Evolutionary conservation across 1,140 invertebrate genomes (phyloP), one percentile per base, ranked within the genome.

Genomic region (Eurosta solidaginis): DNA sequence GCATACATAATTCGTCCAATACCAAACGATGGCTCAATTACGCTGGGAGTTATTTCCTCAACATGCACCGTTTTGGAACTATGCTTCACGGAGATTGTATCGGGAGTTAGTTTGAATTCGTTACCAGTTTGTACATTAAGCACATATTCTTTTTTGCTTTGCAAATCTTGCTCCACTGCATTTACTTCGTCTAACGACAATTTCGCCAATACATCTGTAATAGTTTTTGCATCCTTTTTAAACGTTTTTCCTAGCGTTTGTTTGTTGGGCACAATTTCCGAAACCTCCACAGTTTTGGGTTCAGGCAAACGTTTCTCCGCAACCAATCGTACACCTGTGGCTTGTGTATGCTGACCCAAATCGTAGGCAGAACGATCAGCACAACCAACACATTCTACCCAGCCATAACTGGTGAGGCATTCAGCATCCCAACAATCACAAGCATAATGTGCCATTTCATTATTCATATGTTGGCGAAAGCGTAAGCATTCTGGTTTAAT

Each of bases 371-470:
- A 99, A 82, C 98, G 91, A 87, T 99, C 98, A 25, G 98, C 98
- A 91, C 98, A 99, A 5, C 98, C 98, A 20, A 99, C 98, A 91
- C 98, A 99, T 89, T 99, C 98, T 6, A 99, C 93, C 98, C 98
- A 99, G 17, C 98, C 98, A 89, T 97, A 97, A 77, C 96, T 97
- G 17, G 97, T 98, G 5, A 98, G 91, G 84, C 94, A 95, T 88
- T 99, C 97, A 5, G 97, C 97, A 91, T 99, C 98, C 98, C 98
- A 99, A 84, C 98, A 99, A 87, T 99, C 98, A 89, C 96, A 95
- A n/a, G 98, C 98, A 90, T 99, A 99, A 90, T 99, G 98, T 82
- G 98, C 98, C 98, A 99, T 99, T 90, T 99, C 98, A 90, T 99
- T 99, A 76, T 92, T 91, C 95, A 99, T 96, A 84, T 99, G 98